These are phyloP conservation scores for Hydrophis major DNA, from an alignment of 2,797 vertebrate species.

Conservation along the genomic window DNA sequence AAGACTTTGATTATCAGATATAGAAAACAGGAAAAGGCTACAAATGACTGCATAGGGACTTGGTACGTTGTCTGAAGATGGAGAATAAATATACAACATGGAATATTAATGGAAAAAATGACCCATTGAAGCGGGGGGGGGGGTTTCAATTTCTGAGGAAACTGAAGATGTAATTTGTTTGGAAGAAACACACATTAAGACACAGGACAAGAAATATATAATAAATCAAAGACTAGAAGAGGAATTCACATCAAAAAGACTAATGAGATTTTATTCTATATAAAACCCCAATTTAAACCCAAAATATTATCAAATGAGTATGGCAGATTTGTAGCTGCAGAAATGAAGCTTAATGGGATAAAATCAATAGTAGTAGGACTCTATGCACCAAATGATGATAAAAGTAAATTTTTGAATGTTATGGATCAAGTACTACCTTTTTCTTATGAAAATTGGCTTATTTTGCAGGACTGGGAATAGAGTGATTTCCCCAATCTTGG, in stretches of 20 bases:
- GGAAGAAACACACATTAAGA: background rate
- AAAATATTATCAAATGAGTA: background rate
- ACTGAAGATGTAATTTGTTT: background rate
- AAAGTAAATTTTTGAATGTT: background rate
- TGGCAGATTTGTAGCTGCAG: background rate
- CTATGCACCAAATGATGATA: background rate
- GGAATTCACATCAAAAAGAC: too few species aligned
- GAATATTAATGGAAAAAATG: background rate
- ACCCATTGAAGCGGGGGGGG: accelerated
- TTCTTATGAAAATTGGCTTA: background rate
- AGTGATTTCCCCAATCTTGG: background rate
- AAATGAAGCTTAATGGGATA: background rate
- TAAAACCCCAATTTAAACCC: background rate
- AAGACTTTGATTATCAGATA: background rate
- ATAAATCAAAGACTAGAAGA: too few species aligned
- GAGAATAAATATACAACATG: background rate
- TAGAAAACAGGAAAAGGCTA: background rate
- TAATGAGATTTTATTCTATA: background rate
- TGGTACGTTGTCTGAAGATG: background rate
- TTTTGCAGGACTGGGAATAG: background rate
- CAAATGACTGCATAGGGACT: background rate
- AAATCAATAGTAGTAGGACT: background rate
- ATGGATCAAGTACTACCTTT: background rate
- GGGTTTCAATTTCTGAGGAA: background rate
- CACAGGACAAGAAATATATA: too few species aligned